A percentile compares a stretch with the other conserved stretches of the same genome.
Conservation (phyloP, 2,888 invertebrate species). For the Cetonia aurata region DNA sequence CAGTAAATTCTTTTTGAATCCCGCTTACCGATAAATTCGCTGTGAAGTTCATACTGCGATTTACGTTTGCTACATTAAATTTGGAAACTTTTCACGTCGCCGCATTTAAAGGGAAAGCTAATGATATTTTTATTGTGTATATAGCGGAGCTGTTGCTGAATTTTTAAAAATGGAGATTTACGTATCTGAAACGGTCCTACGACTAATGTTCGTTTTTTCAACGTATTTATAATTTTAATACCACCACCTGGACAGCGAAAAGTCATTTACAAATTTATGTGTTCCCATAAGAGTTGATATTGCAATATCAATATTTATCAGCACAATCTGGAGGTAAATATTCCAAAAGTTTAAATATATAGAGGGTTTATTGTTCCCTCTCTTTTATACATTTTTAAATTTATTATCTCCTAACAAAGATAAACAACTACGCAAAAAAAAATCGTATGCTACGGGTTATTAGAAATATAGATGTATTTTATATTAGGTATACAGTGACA, state of each 20-base stretch:
- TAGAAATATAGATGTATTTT: too few relatives aligned
- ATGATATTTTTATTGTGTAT: constrained; percentile 16
- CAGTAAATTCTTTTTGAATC: background rate
- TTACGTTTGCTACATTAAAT: constrained; percentile 3
- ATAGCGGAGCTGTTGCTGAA: constrained; percentile 6
- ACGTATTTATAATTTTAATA: background rate
- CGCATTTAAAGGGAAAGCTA: constrained; percentile 7
- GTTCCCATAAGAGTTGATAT: too few relatives aligned
- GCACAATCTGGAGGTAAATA: too few relatives aligned
- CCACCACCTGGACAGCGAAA: too few relatives aligned
- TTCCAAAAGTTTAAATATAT: too few relatives aligned
- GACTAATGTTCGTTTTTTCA: background rate
- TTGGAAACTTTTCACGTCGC: background rate
- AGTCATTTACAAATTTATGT: too few relatives aligned
- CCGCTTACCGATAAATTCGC: background rate
- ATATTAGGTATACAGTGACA: too few relatives aligned
- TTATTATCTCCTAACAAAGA: too few relatives aligned
- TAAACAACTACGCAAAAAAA: too few relatives aligned
- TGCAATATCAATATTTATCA: background rate
- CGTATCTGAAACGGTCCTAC: background rate
- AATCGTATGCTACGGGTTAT: too few relatives aligned
- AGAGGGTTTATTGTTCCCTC: too few relatives aligned
- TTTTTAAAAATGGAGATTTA: constrained; percentile 6
- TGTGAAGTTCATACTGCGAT: background rate
- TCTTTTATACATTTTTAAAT: too few relatives aligned